These are phyloP conservation scores for Penaeus japonicus DNA, from an alignment of 1,140 invertebrate genomes.

Conservation along the genomic window DNA sequence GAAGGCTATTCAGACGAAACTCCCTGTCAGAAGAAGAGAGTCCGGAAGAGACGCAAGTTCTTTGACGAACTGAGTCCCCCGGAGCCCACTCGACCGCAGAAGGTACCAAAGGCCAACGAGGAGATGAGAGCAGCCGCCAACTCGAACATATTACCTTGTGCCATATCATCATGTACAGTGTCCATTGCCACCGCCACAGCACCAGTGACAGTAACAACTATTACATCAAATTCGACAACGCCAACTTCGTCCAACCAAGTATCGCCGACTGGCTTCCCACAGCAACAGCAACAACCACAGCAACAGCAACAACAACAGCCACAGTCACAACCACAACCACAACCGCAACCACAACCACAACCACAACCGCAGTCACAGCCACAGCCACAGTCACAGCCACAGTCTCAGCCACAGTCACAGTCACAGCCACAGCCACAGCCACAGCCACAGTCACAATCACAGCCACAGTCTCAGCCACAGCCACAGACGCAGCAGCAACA, in stretches of 20 bases:
- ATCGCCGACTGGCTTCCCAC: background rate
- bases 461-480: background rate
- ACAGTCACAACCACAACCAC: background rate
- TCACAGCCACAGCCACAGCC: background rate
- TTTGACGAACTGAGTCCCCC: constrained; percentile 57
- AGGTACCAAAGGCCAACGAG: constrained; percentile 51
- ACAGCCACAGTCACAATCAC: background rate
- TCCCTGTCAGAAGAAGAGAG: constrained; percentile 55
- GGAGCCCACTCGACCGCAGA: constrained; percentile 54
- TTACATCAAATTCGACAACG: background rate
- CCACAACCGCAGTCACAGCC: background rate
- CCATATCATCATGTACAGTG: background rate
- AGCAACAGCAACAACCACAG: background rate
- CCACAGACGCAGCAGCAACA: background rate
- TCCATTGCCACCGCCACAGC: background rate
- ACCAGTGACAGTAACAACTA: background rate
- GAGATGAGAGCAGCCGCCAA: constrained; percentile 36
- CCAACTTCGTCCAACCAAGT: background rate
- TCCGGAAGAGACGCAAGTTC: constrained; percentile 55
- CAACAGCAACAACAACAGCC: background rate
- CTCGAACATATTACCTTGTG: background rate
- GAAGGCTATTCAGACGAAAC: constrained; percentile 36
- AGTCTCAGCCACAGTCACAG: background rate
- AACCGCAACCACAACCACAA: background rate
- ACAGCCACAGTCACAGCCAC: background rate